Evolutionary conservation across 1,140 invertebrate species (phyloP).

Genomic region (Grapholita molesta): DNA sequence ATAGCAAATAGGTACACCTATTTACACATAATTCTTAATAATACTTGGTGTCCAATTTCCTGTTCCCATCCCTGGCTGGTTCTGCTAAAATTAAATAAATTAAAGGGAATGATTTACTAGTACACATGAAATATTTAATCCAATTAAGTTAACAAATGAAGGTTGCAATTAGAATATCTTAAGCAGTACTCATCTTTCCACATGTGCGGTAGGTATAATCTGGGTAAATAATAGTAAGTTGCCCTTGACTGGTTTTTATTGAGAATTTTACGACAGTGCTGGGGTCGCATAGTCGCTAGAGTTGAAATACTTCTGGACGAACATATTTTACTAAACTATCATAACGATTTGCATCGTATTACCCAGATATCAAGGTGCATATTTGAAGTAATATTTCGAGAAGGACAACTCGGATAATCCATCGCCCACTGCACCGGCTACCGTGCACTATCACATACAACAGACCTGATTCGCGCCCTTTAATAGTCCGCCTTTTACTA

Average conservation of each 20-base stretch:
- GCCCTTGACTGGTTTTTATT: slow-evolving; percentile 4
- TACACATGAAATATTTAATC: too few species aligned
- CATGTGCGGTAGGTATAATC: neutral
- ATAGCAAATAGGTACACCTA: too few species aligned
- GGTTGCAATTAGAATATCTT: too few species aligned
- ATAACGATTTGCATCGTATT: neutral
- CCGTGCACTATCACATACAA: slow-evolving; percentile 39
- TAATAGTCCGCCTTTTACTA: slow-evolving; percentile 74
- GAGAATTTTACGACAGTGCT: neutral
- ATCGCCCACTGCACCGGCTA: slow-evolving; percentile 28
- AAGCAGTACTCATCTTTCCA: neutral
- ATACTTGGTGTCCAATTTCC: too few species aligned
- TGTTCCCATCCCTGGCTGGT: too few species aligned
- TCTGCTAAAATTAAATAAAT: too few species aligned
- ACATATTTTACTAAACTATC: neutral
- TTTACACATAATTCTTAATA: too few species aligned
- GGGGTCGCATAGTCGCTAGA: neutral
- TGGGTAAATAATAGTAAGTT: neutral
- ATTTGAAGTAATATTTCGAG: neutral
- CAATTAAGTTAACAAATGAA: too few species aligned
- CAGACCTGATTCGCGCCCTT: slow-evolving; percentile 64
- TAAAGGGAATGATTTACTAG: neutral
- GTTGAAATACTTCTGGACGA: neutral
- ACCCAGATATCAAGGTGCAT: neutral
- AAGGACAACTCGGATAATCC: neutral